Evolutionary conservation across 2,113 vertebrate genomes (phyloP), one percentile per base, ranked within the genome.

Genomic region (Grallaria varia): DNA sequence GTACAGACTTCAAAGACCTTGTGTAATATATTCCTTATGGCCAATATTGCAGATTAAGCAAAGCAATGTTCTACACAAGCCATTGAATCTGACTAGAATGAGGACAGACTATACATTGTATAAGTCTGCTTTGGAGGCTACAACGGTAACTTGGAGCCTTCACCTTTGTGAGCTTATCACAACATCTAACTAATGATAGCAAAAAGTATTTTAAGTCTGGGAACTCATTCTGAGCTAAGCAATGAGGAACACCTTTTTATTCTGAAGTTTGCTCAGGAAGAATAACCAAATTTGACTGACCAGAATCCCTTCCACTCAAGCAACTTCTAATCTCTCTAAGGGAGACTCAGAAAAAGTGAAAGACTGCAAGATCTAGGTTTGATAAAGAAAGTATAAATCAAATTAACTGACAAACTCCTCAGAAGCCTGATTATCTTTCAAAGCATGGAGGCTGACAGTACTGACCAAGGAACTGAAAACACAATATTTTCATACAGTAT

Each of bases 11-110:
- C 96, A 97, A 97, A 97, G 95, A 55, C 79, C 18, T 75, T 79
- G 55, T 92, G 86, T 96, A 97, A 96, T 95, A 84, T 81, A 93
- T 94, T 96, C 95, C 95, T 95, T 94, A 97, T 95, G 92, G 94
- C 87, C 33, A 97, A 84, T 95, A 95, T 67, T 87, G 94, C 66
- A 96, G 88, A 96, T 95, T 91, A 96, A 80, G 93, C 73, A 94
- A 58, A 95, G 81, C 55, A 75, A 93, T 87, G 71, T 95, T 96
- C 45, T 45, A 84, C 45, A 77, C 53, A 92, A 96, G 42, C 49
- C 82, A 50, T 49, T 1, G 2, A 71, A 89, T 84, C 52, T 90
- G 64, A 59, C 55, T 90, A 47, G 78, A 72, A 40, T 76, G 60
- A 86, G 72, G 76, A 44, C 56, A 81, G 19, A 69, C 39, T 47